phyloP scores from a whole-genome alignment of 2,888 invertebrate genomes.

The Hypolimnas misippus region DNA sequence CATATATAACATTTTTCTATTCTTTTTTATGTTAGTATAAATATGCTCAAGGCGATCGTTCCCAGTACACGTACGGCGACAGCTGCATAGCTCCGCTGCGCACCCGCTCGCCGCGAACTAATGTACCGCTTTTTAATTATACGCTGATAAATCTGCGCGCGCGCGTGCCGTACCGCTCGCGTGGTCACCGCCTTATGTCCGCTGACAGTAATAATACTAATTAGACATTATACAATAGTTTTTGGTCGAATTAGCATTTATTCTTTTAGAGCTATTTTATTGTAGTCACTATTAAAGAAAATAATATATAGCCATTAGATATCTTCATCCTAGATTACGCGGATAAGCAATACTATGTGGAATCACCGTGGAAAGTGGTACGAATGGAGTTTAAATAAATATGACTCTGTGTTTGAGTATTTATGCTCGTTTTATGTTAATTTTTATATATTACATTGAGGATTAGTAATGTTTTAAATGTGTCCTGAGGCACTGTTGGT shows the following conservation, averaged over 20 bases:
- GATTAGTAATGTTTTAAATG: too few relatives aligned
- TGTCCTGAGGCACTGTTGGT: too few relatives aligned
- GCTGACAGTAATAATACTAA: slow-evolving; percentile 6
- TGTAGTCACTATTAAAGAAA: background rate
- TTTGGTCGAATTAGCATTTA: background rate
- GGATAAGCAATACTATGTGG: too few relatives aligned
- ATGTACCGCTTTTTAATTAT: slow-evolving; percentile 81
- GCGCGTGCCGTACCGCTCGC: slow-evolving; percentile 62
- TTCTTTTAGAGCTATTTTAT: background rate
- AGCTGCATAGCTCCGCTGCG: slow-evolving; percentile 73
- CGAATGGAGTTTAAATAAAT: slow-evolving; percentile 22
- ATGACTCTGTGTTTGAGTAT: background rate
- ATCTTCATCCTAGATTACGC: too few relatives aligned
- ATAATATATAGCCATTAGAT: background rate
- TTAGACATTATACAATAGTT: slow-evolving; percentile 6
- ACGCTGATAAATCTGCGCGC: slow-evolving; percentile 80
- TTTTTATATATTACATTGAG: background rate
- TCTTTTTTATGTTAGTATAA: slow-evolving; percentile 10
- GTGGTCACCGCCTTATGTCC: slow-evolving; percentile 62
- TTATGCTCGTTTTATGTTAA: background rate
- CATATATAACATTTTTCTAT: background rate
- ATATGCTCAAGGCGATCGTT: slow-evolving; percentile 54
- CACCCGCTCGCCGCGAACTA: slow-evolving; percentile 69
- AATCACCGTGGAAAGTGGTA: slow-evolving; percentile 27
- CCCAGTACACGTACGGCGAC: slow-evolving; percentile 54